Base-by-base conservation (phyloP, 2,888 invertebrate species). In the Leptopterna dolabrata region DNA sequence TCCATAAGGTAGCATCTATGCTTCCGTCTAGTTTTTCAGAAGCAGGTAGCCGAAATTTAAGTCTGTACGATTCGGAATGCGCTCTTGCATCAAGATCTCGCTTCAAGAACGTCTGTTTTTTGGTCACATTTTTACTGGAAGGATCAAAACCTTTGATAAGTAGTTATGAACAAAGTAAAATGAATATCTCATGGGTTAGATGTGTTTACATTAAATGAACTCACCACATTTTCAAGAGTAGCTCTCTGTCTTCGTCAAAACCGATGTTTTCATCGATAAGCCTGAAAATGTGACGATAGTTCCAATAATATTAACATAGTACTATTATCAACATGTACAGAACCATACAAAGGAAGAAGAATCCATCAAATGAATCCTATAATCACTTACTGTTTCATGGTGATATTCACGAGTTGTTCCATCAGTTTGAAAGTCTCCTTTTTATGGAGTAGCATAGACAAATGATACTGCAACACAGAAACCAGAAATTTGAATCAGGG, bases 401-500 rank as follows among this genome's bases (percentile, higher is more conserved):
- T 98, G 93, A 99, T 95, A 93, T 99, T 99, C 85, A 98, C 97
- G 70, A 99, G 93, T 92, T 99, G 99, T 91, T 98, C 96, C 95
- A 99, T 98, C 90, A 99, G 92, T 19, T 95, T 94, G 92, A 96
- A 98, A 0, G 98, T 97, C 92, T 99, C 98, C 86, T 94, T 95
- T 91, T 97, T 96, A 91, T 95, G 96, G 89, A 98, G 92, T 91
- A 99, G 96, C 95, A 99, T 95, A 11, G 97, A 97, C 92, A 99
- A 99, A 91, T 96, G 95, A 93, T 97, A 96, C 92, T 96, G 94
- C 87, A 92, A 91, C 88, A 90, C 89, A 88, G n/a, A n/a, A n/a
- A n/a, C n/a, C n/a, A n/a, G n/a, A n/a, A n/a, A n/a, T n/a, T n/a
- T n/a, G n/a, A n/a, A n/a, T n/a, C n/a, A n/a, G n/a, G n/a, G n/a